Evolutionary conservation across 2,113 vertebrate species (phyloP).

Genomic region (Limnothrissa miodon): DNA sequence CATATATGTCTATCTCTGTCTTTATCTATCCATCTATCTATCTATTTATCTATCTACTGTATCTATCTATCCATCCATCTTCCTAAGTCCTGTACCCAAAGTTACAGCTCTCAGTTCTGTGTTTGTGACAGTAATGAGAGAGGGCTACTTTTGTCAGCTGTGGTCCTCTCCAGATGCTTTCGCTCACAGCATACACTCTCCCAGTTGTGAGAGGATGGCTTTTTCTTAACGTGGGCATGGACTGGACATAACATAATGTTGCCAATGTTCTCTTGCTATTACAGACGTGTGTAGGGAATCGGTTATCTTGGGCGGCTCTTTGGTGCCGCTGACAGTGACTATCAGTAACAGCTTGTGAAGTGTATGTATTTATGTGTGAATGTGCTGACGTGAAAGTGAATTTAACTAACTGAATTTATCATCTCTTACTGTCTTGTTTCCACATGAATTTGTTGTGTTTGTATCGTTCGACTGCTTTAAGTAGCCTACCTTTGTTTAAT

Average conservation of each 20-base stretch:
- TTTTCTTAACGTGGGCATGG: neutral
- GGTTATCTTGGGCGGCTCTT: neutral
- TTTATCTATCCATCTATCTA: conserved; percentile 13
- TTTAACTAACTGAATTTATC: neutral
- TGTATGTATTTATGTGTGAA: conserved; percentile 15
- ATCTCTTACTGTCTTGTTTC: neutral
- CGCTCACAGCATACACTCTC: neutral
- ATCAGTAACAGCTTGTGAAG: neutral
- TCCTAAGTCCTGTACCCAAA: neutral
- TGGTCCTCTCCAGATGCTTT: conserved; percentile 3
- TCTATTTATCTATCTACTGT: neutral
- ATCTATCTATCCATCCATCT: conserved; percentile 11
- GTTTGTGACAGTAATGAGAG: neutral
- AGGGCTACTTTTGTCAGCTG: neutral
- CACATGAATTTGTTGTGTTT: neutral
- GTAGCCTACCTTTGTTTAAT: neutral
- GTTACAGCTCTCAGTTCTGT: neutral
- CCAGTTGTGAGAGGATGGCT: neutral
- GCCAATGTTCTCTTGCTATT: neutral
- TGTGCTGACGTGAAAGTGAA: neutral
- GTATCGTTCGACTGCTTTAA: neutral
- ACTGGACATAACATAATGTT: neutral
- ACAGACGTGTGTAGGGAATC: neutral
- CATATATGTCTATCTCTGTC: neutral
- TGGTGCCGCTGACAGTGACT: neutral